Conservation (phyloP, 2,888 invertebrate species). For the Ommatoiulus sabulosus region DNA sequence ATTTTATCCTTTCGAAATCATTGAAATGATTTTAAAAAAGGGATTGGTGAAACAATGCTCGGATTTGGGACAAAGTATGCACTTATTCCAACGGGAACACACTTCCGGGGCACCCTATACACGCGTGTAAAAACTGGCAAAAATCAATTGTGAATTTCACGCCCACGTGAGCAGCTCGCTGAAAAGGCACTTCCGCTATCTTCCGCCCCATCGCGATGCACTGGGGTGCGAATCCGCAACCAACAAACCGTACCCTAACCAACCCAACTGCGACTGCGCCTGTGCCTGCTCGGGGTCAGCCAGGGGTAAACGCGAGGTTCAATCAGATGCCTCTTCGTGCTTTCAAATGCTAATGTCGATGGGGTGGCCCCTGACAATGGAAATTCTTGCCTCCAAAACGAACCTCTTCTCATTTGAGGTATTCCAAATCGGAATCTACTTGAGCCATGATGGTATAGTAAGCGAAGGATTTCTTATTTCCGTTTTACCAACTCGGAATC, state of each 20-base stretch:
- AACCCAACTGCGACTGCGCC: too few species aligned
- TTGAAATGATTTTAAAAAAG: too few species aligned
- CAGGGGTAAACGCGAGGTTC: background rate
- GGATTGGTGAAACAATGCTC: too few species aligned
- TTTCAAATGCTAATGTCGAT: background rate
- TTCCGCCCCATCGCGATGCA: background rate
- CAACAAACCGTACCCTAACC: background rate
- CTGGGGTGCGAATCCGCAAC: conserved; percentile 31
- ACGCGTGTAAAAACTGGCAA: background rate
- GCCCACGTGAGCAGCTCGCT: background rate
- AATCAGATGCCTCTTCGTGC: background rate
- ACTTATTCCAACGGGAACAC: background rate
- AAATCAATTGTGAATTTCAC: background rate
- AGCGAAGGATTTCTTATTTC: too few species aligned
- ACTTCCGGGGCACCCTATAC: background rate
- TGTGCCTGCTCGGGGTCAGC: background rate
- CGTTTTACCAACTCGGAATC: too few species aligned
- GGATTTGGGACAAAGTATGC: background rate
- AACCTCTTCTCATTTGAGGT: too few species aligned
- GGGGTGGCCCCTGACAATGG: background rate
- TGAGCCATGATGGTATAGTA: too few species aligned
- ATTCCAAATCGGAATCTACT: too few species aligned
- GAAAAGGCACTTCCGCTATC: conserved; percentile 20
- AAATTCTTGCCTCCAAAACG: background rate
- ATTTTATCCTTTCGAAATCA: too few species aligned